Conservation (phyloP, 1,140 invertebrate species). For the Solenopsis invicta region DNA sequence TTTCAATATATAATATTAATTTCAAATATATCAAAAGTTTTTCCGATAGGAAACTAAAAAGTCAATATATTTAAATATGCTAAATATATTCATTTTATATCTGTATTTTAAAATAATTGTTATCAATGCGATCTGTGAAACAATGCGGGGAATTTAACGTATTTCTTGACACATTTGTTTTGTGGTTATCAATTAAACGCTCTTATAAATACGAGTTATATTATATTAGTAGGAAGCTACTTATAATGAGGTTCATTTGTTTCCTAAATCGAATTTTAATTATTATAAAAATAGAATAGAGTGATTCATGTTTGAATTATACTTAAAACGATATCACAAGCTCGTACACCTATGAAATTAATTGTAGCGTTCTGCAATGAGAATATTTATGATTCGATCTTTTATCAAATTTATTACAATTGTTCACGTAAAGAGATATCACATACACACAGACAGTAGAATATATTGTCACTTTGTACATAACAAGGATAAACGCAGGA, state of each 20-base stretch:
- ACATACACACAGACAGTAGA: not conserved
- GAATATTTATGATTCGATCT: not conserved
- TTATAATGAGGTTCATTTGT: not conserved
- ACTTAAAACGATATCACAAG: not conserved
- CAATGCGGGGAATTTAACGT: not conserved
- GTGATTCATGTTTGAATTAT: not conserved
- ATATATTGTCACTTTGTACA: slow-evolving; percentile 25
- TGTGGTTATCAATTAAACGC: slow-evolving; percentile 4
- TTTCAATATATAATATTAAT: not conserved
- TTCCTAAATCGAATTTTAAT: not conserved
- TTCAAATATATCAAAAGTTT: not conserved
- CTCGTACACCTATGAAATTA: not conserved
- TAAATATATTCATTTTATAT: slow-evolving; percentile 5
- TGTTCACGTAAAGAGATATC: not conserved
- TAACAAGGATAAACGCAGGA: not conserved
- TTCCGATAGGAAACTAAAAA: not conserved
- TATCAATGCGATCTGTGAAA: not conserved
- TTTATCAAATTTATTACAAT: not conserved
- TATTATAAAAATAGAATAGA: not conserved
- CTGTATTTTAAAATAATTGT: slow-evolving; percentile 16
- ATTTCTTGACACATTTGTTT: not conserved
- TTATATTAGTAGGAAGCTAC: not conserved
- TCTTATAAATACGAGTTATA: not conserved
- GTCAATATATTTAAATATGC: not conserved
- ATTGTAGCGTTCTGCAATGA: not conserved